Evolutionary conservation across 1,140 invertebrate genomes (phyloP), one percentile per base, ranked within the genome.

Genomic region (Drosophila chauvacae): DNA sequence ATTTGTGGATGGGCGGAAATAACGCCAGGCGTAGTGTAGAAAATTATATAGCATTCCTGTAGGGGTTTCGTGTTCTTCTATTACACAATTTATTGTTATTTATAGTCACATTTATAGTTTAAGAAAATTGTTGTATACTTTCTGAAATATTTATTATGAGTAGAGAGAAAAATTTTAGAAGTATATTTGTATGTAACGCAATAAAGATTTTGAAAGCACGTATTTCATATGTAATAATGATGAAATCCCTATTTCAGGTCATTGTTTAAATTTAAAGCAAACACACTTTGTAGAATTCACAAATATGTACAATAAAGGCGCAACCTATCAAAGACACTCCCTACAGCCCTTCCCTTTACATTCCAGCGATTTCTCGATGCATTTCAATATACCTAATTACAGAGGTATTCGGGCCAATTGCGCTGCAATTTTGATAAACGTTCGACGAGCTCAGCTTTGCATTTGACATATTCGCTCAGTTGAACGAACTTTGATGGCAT

Each of bases 401-500:
- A 9, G 39, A 72, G 65, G 75, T 55, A 86, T 87, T 87, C 65
- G 28, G 63, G 53, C 47, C 74, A 71, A 81, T 63, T 60, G 26
- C 13, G 28, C 51, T 76, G 81, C 69, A 63, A 80, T 80, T 84
- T 76, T 39, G 50, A 78, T 73, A 82, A 77, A 82, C 73, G 74
- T 60, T 82, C 45, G 58, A 53, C 57, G 55, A 51, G 47, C 39
- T 33, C 10, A 51, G n/a, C 13, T 50, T 42, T 30, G 70, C 70
- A 80, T 56, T 80, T 74, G 61, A 55, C 58, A 53, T 45, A 66
- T 65, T 73, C 41, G 18, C 66, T n/a, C 16, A 65, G 76, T 82
- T 87, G 80, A 87, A 87, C 51, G 80, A 87, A 87, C 84, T 71
- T 57, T 44, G 69, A 53, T 79, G 73, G 81, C 82, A 78, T 81